Conservation (phyloP, 2,888 invertebrate species). For the Trachelus iudaicus region DNA sequence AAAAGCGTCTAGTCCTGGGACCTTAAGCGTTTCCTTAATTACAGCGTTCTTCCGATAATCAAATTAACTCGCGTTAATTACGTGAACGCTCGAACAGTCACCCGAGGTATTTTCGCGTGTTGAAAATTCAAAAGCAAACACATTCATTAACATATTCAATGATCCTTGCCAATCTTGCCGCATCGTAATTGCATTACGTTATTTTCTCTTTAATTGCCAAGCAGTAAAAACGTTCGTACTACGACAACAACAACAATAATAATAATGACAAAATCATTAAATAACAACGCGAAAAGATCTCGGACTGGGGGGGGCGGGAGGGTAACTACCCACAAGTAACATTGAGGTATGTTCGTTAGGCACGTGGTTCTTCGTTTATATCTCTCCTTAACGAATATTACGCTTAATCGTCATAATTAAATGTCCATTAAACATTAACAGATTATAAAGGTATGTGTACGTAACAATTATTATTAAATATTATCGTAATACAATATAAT, state of each 20-base stretch:
- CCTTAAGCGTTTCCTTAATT: slow-evolving; percentile 31
- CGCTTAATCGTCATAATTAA: slow-evolving; percentile 37
- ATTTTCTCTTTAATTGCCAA: neutral
- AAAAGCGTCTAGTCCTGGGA: slow-evolving; percentile 34
- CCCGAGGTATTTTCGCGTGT: neutral
- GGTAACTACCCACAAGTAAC: slow-evolving; percentile 51
- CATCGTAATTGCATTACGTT: neutral
- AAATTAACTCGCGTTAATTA: slow-evolving; percentile 52
- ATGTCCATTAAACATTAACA: slow-evolving; percentile 33
- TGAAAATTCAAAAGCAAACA: neutral
- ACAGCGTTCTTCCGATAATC: slow-evolving; percentile 23
- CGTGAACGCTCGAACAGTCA: slow-evolving; percentile 38
- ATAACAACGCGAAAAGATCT: slow-evolving; percentile 37
- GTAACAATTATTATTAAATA: slow-evolving; percentile 50
- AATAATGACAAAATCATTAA: neutral
- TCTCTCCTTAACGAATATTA: slow-evolving; percentile 30
- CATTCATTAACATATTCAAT: neutral
- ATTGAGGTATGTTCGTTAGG: slow-evolving; percentile 62
- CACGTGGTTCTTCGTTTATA: slow-evolving; percentile 32
- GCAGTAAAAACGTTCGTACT: neutral
- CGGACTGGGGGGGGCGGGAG: slow-evolving; percentile 36
- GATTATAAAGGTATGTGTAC: slow-evolving; percentile 23
- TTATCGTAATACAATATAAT: slow-evolving; percentile 46
- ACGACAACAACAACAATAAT: neutral
- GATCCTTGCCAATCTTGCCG: neutral